A percentile compares a stretch with the other conserved stretches of the same genome.
phyloP scores from a whole-genome alignment of 2,888 invertebrate genomes.

The Eupithecia dodoneata region DNA sequence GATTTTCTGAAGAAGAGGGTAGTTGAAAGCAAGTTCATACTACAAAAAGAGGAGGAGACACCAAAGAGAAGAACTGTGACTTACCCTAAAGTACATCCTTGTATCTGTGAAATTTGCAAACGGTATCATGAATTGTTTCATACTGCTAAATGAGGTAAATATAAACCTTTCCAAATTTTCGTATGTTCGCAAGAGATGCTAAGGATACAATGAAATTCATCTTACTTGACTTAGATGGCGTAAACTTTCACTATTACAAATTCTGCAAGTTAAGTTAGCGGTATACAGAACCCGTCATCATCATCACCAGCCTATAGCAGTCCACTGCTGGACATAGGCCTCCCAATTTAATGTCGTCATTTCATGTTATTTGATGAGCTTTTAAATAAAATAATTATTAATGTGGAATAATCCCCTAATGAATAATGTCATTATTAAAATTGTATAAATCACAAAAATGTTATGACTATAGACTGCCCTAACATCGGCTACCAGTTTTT shows the following conservation, averaged over 20 bases:
- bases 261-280: not conserved
- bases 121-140: slow-evolving; percentile 75
- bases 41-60: slow-evolving; percentile 44
- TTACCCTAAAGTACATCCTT: slow-evolving; percentile 53
- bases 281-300: not conserved
- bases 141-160: slow-evolving; percentile 16
- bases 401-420: not conserved
- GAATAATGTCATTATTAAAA: not conserved
- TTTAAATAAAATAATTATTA: not conserved
- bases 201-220: not conserved
- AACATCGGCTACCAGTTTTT: too few species aligned
- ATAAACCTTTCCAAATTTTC: not conserved
- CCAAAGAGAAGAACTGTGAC: slow-evolving; percentile 33
- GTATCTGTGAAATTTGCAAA: slow-evolving; percentile 74
- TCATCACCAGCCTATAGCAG: too few species aligned
- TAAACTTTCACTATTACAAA: not conserved
- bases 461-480: too few species aligned
- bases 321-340: too few species aligned
- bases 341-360: not conserved
- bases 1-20: slow-evolving; percentile 56
- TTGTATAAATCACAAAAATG: not conserved
- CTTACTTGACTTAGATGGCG: not conserved
- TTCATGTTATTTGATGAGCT: not conserved
- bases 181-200: not conserved
- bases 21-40: slow-evolving; percentile 70